Conservation (phyloP, 2,888 invertebrate species). For the Apantesis nais region DNA sequence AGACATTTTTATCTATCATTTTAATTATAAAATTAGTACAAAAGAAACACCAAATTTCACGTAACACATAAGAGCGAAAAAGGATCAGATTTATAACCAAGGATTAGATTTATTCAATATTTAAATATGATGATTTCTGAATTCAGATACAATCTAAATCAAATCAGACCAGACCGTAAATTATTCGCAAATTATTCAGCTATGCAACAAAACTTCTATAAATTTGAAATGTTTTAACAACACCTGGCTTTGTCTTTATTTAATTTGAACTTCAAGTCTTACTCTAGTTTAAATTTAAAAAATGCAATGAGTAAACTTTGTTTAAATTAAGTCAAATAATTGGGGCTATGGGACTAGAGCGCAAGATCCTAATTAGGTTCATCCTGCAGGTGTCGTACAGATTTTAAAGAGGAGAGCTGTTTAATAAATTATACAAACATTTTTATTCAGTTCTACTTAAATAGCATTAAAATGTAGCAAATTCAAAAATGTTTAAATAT, state of each 20-base stretch:
- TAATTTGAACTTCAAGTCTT: background rate
- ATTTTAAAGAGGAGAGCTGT: conserved; percentile 51
- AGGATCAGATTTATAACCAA: background rate
- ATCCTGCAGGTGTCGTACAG: conserved; percentile 55
- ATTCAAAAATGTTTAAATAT: background rate
- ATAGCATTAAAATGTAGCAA: conserved; percentile 15
- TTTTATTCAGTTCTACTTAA: conserved; percentile 21
- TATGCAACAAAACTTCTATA: background rate
- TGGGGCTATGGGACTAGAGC: conserved; percentile 39
- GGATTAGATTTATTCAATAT: too few relatives aligned
- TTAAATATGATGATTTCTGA: background rate
- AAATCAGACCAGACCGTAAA: background rate
- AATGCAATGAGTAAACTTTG: conserved; percentile 17
- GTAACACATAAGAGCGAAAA: background rate
- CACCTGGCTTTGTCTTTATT: background rate
- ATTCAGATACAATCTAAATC: background rate
- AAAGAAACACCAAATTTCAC: background rate
- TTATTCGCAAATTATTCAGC: background rate
- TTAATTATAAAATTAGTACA: background rate
- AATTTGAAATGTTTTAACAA: background rate
- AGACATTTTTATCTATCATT: background rate
- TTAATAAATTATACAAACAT: conserved; percentile 55
- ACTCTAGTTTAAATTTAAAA: background rate
- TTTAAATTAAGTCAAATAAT: conserved; percentile 25
- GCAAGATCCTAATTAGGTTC: conserved; percentile 61